phyloP scores from a whole-genome alignment of 2,113 vertebrate genomes.

The Cacatua alba region DNA sequence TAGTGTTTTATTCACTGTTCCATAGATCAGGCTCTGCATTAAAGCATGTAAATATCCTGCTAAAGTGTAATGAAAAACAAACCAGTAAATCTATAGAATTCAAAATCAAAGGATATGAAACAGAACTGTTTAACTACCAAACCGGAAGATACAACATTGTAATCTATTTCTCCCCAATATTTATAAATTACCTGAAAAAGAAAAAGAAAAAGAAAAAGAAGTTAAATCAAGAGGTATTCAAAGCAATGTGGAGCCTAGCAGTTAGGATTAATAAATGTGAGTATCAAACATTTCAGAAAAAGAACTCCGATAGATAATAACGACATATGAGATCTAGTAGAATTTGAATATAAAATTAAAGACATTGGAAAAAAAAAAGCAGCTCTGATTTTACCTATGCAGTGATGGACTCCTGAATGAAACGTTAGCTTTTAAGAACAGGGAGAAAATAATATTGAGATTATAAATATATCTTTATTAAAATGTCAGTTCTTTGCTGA shows the following conservation, averaged over 20 bases:
- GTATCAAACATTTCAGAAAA: not conserved
- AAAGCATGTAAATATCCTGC: not conserved
- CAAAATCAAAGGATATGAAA: not conserved
- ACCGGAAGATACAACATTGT: not conserved
- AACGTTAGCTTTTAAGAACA: not conserved
- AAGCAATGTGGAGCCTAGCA: not conserved
- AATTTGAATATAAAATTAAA: not conserved
- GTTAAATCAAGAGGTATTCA: not conserved
- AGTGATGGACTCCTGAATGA: not conserved
- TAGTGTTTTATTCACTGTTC: not conserved
- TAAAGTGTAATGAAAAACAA: not conserved
- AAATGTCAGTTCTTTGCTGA: not conserved
- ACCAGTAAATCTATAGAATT: not conserved
- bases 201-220: rapidly evolving
- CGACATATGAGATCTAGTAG: not conserved
- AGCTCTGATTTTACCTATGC: not conserved
- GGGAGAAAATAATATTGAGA: not conserved
- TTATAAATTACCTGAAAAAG: not conserved
- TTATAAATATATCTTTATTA: not conserved
- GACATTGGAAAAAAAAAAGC: not conserved
- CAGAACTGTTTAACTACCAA: not conserved
- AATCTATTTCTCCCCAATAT: not conserved
- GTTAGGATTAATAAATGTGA: not conserved
- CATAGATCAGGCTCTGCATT: not conserved
- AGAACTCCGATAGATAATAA: not conserved